phyloP scores from a whole-genome alignment of 2,113 vertebrate genomes.

The Alaudala cheleensis region DNA sequence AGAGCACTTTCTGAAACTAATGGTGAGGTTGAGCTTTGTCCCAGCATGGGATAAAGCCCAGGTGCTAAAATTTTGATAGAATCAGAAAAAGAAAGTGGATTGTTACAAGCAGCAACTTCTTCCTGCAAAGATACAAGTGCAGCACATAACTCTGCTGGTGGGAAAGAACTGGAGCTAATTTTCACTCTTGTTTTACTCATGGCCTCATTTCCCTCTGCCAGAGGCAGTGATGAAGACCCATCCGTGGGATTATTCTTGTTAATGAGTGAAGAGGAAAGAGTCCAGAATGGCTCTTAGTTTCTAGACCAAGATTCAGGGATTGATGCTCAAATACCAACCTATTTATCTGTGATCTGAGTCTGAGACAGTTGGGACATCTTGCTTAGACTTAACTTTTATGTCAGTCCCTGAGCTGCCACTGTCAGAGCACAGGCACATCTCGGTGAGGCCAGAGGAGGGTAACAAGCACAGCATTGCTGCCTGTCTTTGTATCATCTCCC shows the following conservation, averaged over 20 bases:
- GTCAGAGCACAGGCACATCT: neutral
- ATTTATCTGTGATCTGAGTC: neutral
- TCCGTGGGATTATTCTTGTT: neutral
- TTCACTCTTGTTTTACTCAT: neutral
- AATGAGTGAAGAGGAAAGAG: neutral
- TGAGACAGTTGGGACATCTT: neutral
- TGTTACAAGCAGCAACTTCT: neutral
- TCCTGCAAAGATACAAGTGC: neutral
- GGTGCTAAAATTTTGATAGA: neutral
- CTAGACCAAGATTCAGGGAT: neutral
- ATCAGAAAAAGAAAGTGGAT: neutral
- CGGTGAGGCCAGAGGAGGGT: rapidly evolving
- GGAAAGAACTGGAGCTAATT: rapidly evolving
- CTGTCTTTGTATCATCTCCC: rapidly evolving
- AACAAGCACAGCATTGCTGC: neutral
- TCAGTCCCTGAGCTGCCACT: neutral
- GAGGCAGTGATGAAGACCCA: neutral
- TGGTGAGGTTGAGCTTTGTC: neutral
- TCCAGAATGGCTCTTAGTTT: neutral
- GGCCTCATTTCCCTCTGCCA: neutral
- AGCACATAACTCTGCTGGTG: rapidly evolving
- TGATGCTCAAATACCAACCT: rapidly evolving
- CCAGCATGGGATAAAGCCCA: rapidly evolving
- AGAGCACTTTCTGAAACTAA: neutral
- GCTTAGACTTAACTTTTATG: neutral